These are phyloP conservation scores for Lynx canadensis DNA, from an alignment of 2,113 vertebrate species.

Conservation along the genomic window DNA sequence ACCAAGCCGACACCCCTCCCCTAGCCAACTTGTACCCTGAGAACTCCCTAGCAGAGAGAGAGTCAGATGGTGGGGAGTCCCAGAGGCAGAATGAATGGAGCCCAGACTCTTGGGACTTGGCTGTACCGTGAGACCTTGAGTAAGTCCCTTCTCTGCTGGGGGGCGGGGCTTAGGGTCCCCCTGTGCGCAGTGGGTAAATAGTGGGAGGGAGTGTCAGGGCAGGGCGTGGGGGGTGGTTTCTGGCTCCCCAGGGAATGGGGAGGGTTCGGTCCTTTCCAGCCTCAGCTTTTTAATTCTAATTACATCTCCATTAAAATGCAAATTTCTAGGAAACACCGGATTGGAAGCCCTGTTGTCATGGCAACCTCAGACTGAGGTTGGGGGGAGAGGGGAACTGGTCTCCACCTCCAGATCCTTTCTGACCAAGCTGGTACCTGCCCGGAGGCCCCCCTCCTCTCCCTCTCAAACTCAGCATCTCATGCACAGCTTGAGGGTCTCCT, in stretches of 20 bases:
- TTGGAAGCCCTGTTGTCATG: slow-evolving; percentile 81
- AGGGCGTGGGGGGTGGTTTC: neutral
- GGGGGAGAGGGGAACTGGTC: slow-evolving; percentile 35
- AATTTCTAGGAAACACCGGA: slow-evolving; percentile 76
- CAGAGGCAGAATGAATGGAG: neutral
- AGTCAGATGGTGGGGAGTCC: neutral
- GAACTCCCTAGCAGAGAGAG: too few species aligned
- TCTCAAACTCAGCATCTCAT: neutral
- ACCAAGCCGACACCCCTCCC: neutral
- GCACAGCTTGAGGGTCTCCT: neutral
- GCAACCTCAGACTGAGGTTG: slow-evolving; percentile 77
- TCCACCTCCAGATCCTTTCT: neutral
- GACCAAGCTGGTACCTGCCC: neutral
- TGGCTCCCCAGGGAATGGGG: neutral
- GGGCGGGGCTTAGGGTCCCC: neutral
- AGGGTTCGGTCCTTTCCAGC: neutral
- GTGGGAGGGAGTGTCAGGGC: neutral
- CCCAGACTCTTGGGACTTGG: neutral
- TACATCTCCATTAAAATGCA: slow-evolving; percentile 86
- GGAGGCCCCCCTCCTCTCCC: neutral
- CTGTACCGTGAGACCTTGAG: neutral
- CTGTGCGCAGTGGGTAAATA: neutral
- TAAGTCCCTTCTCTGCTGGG: neutral
- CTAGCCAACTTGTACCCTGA: neutral
- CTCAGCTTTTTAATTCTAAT: slow-evolving; percentile 79